These are phyloP conservation scores for Agonopterix heracliana DNA, from an alignment of 2,888 invertebrate species.

Conservation along the genomic window DNA sequence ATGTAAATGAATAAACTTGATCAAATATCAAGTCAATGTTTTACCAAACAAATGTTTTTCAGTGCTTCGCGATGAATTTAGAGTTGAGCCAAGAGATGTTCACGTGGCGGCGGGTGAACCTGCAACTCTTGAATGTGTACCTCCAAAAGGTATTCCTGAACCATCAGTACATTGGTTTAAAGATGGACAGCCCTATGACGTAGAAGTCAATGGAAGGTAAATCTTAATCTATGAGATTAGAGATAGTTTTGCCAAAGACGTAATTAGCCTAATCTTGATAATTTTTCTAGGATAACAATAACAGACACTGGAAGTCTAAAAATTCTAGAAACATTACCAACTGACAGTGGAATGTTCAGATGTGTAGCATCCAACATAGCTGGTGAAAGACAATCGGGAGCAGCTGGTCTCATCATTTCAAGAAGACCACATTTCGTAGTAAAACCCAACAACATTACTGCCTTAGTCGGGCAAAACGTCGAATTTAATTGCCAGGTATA, in stretches of 20 bases:
- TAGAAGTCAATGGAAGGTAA: constrained; percentile 79
- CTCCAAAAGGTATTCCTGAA: constrained; percentile 96
- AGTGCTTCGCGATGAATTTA: constrained; percentile 97
- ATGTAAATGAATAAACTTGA: too few species aligned
- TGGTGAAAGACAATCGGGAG: constrained; percentile 87
- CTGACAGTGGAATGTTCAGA: constrained; percentile 93
- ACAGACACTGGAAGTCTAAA: constrained; percentile 93
- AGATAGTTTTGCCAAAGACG: not conserved
- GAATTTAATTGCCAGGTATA: constrained; percentile 87
- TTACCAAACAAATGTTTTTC: constrained; percentile 31
- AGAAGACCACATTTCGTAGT: constrained; percentile 92
- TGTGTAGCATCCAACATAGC: constrained; percentile 95
- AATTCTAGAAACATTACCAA: constrained; percentile 91
- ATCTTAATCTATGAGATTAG: not conserved
- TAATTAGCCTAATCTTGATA: not conserved
- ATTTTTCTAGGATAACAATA: constrained; percentile 79
- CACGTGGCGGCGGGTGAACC: constrained; percentile 96
- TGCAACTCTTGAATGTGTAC: constrained; percentile 92
- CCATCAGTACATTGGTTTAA: constrained; percentile 95
- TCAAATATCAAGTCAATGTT: too few species aligned
- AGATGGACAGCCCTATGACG: constrained; percentile 78
- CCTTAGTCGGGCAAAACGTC: constrained; percentile 88
- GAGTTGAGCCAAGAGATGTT: constrained; percentile 91
- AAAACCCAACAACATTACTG: constrained; percentile 89
- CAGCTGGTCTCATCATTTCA: constrained; percentile 88